phyloP scores from a whole-genome alignment of 2,797 vertebrate genomes.

The Esox lucius region DNA sequence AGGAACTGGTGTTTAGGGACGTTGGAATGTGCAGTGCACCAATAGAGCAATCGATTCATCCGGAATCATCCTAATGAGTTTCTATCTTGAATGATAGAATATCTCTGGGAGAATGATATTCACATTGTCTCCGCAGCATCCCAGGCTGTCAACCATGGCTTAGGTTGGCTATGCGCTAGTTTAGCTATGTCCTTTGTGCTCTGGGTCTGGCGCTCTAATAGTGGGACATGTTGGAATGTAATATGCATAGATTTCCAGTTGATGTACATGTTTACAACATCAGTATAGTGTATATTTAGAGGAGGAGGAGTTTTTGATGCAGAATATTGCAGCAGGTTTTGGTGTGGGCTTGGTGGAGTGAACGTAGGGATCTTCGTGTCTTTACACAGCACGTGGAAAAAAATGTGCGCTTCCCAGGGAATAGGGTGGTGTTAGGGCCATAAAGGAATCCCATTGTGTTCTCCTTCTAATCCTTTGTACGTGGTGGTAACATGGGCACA shows the following conservation, averaged over 20 bases:
- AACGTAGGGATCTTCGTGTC: too few relatives aligned
- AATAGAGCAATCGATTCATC: not conserved
- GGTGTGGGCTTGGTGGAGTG: too few relatives aligned
- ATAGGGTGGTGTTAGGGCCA: not conserved
- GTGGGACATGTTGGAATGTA: too few relatives aligned
- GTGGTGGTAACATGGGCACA: not conserved
- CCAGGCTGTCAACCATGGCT: not conserved
- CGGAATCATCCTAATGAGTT: not conserved
- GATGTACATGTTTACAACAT: too few relatives aligned
- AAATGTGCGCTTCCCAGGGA: not conserved
- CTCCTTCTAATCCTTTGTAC: not conserved
- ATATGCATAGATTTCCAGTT: too few relatives aligned
- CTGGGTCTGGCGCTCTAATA: not conserved
- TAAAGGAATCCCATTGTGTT: not conserved
- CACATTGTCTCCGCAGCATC: not conserved
- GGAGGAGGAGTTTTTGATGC: too few relatives aligned
- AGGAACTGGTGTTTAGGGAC: not conserved
- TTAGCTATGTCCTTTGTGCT: not conserved
- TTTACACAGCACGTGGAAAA: not conserved
- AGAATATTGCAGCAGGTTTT: too few relatives aligned
- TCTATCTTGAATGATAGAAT: not conserved
- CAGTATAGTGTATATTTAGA: too few relatives aligned
- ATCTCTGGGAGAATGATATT: not conserved
- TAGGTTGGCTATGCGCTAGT: not conserved
- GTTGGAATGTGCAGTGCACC: not conserved